Evolutionary conservation across 2,888 invertebrate species (phyloP).

Genomic region (Apodemia arnacis): DNA sequence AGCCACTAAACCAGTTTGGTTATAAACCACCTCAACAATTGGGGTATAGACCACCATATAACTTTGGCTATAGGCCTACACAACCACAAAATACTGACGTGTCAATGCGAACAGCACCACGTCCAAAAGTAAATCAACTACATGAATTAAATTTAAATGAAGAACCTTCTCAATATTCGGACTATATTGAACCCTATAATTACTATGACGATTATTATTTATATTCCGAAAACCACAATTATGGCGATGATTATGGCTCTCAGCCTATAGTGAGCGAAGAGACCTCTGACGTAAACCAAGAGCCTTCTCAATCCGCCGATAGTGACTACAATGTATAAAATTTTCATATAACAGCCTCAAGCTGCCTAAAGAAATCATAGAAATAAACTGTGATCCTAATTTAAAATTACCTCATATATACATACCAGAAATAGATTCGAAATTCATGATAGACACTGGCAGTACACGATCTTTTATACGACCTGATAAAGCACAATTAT

Average conservation of each 20-base stretch:
- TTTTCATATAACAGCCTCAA: conserved; percentile 17
- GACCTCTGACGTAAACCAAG: background rate
- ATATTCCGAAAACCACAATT: background rate
- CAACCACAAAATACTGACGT: background rate
- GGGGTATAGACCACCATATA: conserved; percentile 9
- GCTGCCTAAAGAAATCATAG: conserved; percentile 22
- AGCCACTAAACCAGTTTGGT: background rate
- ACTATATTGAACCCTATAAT: background rate
- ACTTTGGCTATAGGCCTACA: background rate
- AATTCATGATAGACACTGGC: conserved; percentile 67
- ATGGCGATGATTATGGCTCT: background rate
- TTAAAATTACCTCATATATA: conserved; percentile 54
- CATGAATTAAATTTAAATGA: conserved; percentile 7
- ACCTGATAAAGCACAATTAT: background rate
- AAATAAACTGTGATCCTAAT: conserved; percentile 5
- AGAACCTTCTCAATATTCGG: background rate
- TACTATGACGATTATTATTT: background rate
- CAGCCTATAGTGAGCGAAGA: background rate
- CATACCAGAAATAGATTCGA: conserved; percentile 55
- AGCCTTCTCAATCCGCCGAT: background rate
- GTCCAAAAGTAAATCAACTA: background rate
- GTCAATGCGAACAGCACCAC: conserved; percentile 28
- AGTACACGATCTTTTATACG: conserved; percentile 38
- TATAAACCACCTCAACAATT: conserved; percentile 7
- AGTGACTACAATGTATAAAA: background rate